Percentiles rank a stretch among this genome's conserved stretches.
phyloP scores from a whole-genome alignment of 2,113 vertebrate species.

The Sterrhoptilus dennistouni region DNA sequence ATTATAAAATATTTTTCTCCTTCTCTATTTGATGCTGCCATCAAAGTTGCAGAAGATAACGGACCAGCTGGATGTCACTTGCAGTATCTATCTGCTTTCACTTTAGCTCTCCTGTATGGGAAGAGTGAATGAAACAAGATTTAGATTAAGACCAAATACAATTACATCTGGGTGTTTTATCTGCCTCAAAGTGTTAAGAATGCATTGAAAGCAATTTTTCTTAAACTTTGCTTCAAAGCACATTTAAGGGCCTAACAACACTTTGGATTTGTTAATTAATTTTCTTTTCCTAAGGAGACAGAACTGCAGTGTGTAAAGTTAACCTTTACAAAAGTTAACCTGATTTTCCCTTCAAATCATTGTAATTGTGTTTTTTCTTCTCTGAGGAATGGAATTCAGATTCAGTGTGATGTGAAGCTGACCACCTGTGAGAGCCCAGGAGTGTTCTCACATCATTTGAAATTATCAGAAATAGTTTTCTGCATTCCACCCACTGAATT shows the following conservation, averaged over 20 bases:
- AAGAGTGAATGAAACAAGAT: slow-evolving; percentile 15
- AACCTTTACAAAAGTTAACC: background rate
- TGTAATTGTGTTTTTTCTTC: accelerated
- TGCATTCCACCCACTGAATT: background rate
- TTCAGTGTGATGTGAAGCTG: background rate
- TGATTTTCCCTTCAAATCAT: background rate
- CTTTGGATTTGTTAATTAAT: background rate
- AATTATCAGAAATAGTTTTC: background rate
- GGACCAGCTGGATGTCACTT: slow-evolving; percentile 76
- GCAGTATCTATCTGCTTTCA: slow-evolving; percentile 98
- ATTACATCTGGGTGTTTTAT: background rate
- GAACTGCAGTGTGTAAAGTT: background rate
- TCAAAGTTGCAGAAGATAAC: background rate
- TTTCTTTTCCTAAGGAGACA: background rate
- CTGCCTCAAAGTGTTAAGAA: background rate
- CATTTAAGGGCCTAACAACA: background rate
- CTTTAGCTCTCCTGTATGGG: slow-evolving; percentile 88
- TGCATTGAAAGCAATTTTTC: background rate
- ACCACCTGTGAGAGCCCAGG: background rate
- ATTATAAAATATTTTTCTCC: background rate
- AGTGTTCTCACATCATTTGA: background rate
- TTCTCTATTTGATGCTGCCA: background rate
- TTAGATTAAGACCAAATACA: background rate
- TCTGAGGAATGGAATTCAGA: background rate
- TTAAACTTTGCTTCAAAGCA: background rate